Evolutionary conservation across 2,113 vertebrate genomes (phyloP).

Genomic region (Plectropomus leopardus): DNA sequence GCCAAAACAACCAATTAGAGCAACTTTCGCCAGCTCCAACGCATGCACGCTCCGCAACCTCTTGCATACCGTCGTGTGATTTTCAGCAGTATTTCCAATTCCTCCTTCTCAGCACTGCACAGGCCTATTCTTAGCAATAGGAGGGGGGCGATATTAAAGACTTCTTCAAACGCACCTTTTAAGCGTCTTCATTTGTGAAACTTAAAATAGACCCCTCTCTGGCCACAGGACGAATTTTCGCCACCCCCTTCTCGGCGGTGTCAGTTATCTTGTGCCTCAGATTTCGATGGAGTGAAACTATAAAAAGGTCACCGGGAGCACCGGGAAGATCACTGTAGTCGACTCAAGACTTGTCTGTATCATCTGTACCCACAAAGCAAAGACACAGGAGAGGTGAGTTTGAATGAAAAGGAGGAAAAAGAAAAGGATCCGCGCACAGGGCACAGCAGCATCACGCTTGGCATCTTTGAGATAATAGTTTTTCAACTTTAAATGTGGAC

Average conservation of each 20-base stretch:
- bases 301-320: constrained; percentile 82
- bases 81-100: constrained; percentile 72
- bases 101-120: constrained; percentile 77
- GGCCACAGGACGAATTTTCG: constrained; percentile 68
- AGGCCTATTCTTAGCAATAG: constrained; percentile 84
- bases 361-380: constrained; percentile 78
- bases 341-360: constrained; percentile 80
- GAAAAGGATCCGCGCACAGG: constrained; percentile 2
- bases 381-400: constrained; percentile 84
- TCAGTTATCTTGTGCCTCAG: constrained; percentile 84
- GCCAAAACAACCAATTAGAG: constrained; percentile 30
- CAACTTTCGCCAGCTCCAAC: constrained; percentile 44
- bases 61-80: constrained; percentile 32
- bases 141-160: constrained; percentile 67
- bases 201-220: constrained; percentile 85
- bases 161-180: constrained; percentile 89
- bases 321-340: constrained; percentile 83
- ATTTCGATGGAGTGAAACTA: constrained; percentile 81
- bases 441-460: constrained; percentile 37
- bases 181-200: constrained; percentile 88
- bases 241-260: constrained; percentile 70
- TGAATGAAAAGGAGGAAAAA: constrained; percentile 28
- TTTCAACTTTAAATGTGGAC: constrained; percentile 36
- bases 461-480: constrained; percentile 31
- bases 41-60: constrained; percentile 41